Evolutionary conservation across 2,797 vertebrate species (phyloP), one percentile per base, ranked within the genome.

Genomic region (Sebastes paucispinis): DNA sequence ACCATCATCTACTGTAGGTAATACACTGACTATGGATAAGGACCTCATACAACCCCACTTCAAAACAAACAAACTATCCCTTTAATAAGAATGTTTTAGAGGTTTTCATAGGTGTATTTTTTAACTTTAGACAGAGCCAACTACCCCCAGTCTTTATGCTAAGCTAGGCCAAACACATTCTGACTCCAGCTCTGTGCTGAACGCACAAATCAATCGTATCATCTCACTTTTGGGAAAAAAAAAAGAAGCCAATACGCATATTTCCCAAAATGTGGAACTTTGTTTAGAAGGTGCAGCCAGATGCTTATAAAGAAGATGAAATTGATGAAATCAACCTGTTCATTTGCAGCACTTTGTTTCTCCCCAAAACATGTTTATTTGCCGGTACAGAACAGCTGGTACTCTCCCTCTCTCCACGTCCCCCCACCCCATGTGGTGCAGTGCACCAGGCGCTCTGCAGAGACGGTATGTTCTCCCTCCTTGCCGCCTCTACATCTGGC

Each of bases 401-500:
- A 0, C n/a, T 55, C 58, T 72, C 62, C 34, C 70, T 73, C 14
- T 70, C 25, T 12, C 14, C 43, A 2, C 5, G 3, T 25, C 20
- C 22, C 54, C 24, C 6, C 43, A 2, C 34, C 58, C 6, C 64
- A 34, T 50, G 32, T 14, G 8, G 8, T 8, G 70, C 52, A 80
- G 54, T 63, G 58, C 34, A 69, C 72, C 24, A 68, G 79, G 77
- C 63, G 10, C 50, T 52, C 74, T 70, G 71, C 6, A 47, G 70
- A 47, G 68, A 64, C 20, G 27, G 60, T 62, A 8, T 18, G 54
- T 59, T 43, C 76, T 20, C 34, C 52, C 58, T 43, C 54, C 22
- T 73, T 55, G 36, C 81, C 55, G 63, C 75, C 73, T 73, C 73
- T 69, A 86, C 91, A 93, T 92, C 88, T 93, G 91, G 88, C 68